Percentiles rank a stretch among this genome's conserved stretches.
Conservation (phyloP, 23 tunicate genomes). For the Ascidia mentula region DNA sequence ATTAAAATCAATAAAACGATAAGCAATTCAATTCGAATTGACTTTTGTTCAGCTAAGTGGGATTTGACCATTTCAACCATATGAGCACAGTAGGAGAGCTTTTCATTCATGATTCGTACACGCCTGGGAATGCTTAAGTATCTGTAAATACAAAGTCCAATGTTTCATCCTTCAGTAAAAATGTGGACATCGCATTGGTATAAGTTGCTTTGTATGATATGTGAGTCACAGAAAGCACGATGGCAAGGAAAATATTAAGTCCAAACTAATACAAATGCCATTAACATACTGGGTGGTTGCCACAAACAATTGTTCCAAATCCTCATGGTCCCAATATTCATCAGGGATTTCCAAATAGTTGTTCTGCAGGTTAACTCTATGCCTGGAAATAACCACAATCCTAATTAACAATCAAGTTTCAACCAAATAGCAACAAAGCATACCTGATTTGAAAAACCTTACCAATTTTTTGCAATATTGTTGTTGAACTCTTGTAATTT, state of each 20-base stretch:
- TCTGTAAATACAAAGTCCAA: too few species aligned
- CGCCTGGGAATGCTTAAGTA: constrained; percentile 56
- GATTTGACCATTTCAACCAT: constrained; percentile 82
- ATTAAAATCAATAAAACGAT: constrained; percentile 76
- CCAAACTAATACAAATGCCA: not conserved
- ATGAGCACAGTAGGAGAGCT: constrained; percentile 78
- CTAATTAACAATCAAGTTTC: not conserved
- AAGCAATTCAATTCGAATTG: constrained; percentile 58
- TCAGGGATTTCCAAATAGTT: constrained; percentile 68
- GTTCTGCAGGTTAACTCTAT: constrained; percentile 68
- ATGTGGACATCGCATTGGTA: too few species aligned
- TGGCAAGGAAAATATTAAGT: too few species aligned
- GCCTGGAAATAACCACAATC: constrained; percentile 40
- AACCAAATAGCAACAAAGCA: not conserved
- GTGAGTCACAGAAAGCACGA: not conserved
- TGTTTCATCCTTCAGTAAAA: too few species aligned
- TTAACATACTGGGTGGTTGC: constrained; percentile 53
- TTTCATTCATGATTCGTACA: constrained; percentile 74
- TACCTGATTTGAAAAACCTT: constrained; percentile 73
- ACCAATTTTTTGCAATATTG: constrained; percentile 62
- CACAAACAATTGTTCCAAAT: constrained; percentile 53
- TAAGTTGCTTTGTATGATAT: too few species aligned
- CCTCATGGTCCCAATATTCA: constrained; percentile 83
- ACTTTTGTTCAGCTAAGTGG: constrained; percentile 72
- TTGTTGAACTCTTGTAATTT: constrained; percentile 35